Conservation (phyloP, 53 echinoderm and acorn worm genomes). For the Antedon mediterranea region DNA sequence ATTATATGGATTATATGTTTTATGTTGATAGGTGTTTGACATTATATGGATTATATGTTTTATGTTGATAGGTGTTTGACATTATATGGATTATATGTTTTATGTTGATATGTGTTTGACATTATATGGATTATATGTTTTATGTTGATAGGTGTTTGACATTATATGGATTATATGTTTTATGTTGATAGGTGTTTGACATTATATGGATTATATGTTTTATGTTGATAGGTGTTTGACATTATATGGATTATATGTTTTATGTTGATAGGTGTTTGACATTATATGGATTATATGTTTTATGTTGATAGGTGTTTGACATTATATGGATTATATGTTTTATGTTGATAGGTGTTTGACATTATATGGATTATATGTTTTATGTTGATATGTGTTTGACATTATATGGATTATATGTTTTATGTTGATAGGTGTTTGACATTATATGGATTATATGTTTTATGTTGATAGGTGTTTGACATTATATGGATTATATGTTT, state of each 20-base stretch:
- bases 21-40: neutral
- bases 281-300: neutral
- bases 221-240: conserved; percentile 56
- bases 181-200: neutral
- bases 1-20: too few species aligned
- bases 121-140: neutral
- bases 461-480: conserved; percentile 56
- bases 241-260: too few species aligned
- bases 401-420: too few species aligned
- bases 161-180: too few species aligned
- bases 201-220: neutral
- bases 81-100: too few species aligned
- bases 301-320: conserved; percentile 56
- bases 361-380: neutral
- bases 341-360: neutral
- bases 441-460: neutral
- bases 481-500: too few species aligned
- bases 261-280: neutral
- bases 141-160: conserved; percentile 56
- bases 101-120: neutral
- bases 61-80: conserved; percentile 56
- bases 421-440: neutral
- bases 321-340: too few species aligned
- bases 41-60: neutral
- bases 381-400: conserved; percentile 56